Percentiles rank a stretch among this genome's conserved stretches.
Evolutionary conservation across 1,140 invertebrate species (phyloP).

Genomic region (Drosophila malerkotliana): DNA sequence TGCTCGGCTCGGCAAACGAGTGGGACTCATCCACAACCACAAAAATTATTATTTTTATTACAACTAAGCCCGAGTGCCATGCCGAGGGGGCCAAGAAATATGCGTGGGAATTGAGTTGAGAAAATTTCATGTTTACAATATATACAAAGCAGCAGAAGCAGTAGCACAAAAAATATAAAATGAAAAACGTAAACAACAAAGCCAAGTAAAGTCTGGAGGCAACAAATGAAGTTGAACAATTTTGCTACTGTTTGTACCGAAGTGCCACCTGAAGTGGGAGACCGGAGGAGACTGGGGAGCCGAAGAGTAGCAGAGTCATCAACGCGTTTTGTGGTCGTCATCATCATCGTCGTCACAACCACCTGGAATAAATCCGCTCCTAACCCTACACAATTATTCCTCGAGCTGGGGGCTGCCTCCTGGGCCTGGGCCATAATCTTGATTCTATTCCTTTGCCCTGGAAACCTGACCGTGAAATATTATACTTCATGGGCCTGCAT

Average conservation of each 20-base stretch:
- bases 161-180: constrained; percentile 15
- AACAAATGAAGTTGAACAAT: constrained; percentile 70
- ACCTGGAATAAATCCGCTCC: constrained; percentile 1
- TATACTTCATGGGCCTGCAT: constrained; percentile 37
- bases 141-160: constrained; percentile 39
- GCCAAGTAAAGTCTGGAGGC: constrained; percentile 25
- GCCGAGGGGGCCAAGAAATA: constrained; percentile 43
- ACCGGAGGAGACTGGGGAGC: constrained; percentile 15
- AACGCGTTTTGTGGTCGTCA: constrained; percentile 61
- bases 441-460: constrained; percentile 29
- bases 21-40: constrained; percentile 48
- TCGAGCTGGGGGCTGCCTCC: constrained; percentile 25
- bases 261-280: constrained; percentile 51
- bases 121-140: constrained; percentile 61
- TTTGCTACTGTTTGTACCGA: constrained; percentile 68
- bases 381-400: constrained; percentile 25
- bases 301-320: constrained; percentile 62
- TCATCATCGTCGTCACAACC: constrained; percentile 42
- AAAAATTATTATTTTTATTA: constrained; percentile 71
- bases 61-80: constrained; percentile 20
- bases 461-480: constrained; percentile 50
- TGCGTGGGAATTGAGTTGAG: constrained; percentile 74
- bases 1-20: constrained; percentile 10
- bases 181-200: constrained; percentile 44
- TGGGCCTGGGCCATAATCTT: constrained; percentile 31